These are phyloP conservation scores for Sebastes iracundus DNA, from an alignment of 2,797 vertebrate species.

Conservation along the genomic window DNA sequence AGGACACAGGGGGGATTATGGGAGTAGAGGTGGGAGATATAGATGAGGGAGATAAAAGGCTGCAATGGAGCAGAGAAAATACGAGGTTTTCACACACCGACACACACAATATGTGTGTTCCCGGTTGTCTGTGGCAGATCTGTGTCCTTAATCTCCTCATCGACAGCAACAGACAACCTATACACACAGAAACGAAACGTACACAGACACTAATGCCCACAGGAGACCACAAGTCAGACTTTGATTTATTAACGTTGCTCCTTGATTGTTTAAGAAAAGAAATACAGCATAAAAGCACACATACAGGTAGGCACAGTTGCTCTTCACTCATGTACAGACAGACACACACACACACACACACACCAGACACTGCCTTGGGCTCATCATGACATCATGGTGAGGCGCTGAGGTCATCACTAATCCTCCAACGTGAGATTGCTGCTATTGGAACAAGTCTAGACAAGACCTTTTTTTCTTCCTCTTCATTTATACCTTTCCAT, in stretches of 20 bases:
- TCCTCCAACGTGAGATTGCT: conserved; percentile 63
- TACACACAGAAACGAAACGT: background rate
- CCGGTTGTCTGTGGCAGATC: background rate
- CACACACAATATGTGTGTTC: conserved; percentile 25
- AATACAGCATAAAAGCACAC: background rate
- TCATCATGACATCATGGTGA: conserved; percentile 82
- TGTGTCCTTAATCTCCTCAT: conserved; percentile 7
- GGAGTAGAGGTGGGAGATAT: conserved; percentile 13
- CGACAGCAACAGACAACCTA: background rate
- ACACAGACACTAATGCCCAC: background rate
- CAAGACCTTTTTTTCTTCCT: conserved; percentile 53
- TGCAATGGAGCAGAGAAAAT: conserved; percentile 16
- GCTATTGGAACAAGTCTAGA: conserved; percentile 73
- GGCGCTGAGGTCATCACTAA: conserved; percentile 78
- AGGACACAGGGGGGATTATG: conserved; percentile 6
- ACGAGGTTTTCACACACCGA: background rate
- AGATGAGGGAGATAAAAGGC: conserved; percentile 25
- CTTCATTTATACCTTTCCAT: conserved; percentile 15
- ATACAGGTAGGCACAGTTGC: conserved; percentile 17
- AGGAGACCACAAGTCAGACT: background rate
- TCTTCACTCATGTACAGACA: conserved; percentile 17
- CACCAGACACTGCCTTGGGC: conserved; percentile 72
- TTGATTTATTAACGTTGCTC: background rate
- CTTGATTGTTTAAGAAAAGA: background rate
- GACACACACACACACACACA: conserved; percentile 20